Evolutionary conservation across 2,797 vertebrate species (phyloP).

Genomic region (Tragopan temminckii): DNA sequence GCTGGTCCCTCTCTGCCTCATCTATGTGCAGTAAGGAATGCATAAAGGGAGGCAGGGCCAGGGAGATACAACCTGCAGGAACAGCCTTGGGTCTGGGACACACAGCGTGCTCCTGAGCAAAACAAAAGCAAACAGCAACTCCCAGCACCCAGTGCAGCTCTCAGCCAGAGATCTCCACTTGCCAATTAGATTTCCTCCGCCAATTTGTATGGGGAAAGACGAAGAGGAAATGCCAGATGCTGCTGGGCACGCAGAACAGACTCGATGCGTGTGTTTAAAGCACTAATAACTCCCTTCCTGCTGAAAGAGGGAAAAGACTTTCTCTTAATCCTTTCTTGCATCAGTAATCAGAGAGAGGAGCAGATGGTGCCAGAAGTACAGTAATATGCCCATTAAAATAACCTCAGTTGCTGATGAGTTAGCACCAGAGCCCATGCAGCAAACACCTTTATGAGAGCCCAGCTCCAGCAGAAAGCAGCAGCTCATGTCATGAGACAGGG

Average conservation of each 20-base stretch:
- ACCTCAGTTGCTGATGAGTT: neutral
- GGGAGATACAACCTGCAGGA: neutral
- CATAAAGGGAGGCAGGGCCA: rapidly evolving
- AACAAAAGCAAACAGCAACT: neutral
- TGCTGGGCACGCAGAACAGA: neutral
- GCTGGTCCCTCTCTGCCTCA: rapidly evolving
- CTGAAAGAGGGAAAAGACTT: slow-evolving; percentile 42
- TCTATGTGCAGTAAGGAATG: neutral
- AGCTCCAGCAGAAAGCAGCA: neutral
- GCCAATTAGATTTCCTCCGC: neutral
- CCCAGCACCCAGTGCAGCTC: neutral
- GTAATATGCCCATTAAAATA: slow-evolving; percentile 45
- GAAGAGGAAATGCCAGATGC: slow-evolving; percentile 47
- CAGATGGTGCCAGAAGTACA: slow-evolving; percentile 68
- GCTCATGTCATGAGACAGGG: neutral
- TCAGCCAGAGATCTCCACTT: neutral
- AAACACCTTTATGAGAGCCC: neutral
- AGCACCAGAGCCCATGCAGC: neutral
- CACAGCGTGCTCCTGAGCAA: rapidly evolving
- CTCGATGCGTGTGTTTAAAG: neutral
- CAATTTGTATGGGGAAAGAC: neutral
- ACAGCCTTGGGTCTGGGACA: neutral
- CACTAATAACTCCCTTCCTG: slow-evolving; percentile 59
- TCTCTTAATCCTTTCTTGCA: slow-evolving; percentile 61
- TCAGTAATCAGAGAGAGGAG: slow-evolving; percentile 51